Conservation (phyloP, 2,797 vertebrate genomes). For the Picus viridis region DNA sequence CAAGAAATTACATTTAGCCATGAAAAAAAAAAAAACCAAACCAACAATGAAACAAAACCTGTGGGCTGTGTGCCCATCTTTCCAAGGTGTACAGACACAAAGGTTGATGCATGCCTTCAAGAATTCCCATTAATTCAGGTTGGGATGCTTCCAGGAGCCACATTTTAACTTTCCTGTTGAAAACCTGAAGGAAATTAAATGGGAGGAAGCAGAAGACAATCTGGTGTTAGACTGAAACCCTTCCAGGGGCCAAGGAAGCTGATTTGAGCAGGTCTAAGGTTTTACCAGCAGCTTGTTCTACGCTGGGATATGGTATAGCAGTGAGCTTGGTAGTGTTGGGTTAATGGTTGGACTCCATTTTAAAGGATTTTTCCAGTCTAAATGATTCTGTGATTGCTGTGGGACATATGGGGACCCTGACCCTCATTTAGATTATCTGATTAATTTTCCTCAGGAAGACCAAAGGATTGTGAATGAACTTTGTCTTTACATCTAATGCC, state of each 20-base stretch:
- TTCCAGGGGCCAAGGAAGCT: neutral
- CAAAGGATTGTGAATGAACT: neutral
- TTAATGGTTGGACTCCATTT: too few species aligned
- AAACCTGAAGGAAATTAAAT: neutral
- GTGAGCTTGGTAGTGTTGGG: too few species aligned
- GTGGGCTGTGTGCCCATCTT: neutral
- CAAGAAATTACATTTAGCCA: conserved; percentile 13
- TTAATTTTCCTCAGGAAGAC: neutral
- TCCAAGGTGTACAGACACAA: accelerated
- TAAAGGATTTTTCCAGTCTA: too few species aligned
- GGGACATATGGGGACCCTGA: neutral
- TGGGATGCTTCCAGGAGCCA: neutral
- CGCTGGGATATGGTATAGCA: too few species aligned
- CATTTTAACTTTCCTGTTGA: neutral
- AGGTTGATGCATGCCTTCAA: neutral
- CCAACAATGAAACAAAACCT: neutral
- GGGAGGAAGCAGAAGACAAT: neutral
- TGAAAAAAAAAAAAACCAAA: neutral
- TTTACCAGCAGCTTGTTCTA: neutral
- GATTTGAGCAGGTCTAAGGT: neutral
- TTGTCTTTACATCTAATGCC: neutral
- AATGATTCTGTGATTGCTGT: neutral
- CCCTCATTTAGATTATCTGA: neutral
- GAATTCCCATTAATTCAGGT: neutral
- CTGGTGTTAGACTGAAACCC: neutral